Percentiles rank a stretch among this genome's conserved stretches.
Evolutionary conservation across 2,888 invertebrate species (phyloP).

Genomic region (Blastobasis adustella): DNA sequence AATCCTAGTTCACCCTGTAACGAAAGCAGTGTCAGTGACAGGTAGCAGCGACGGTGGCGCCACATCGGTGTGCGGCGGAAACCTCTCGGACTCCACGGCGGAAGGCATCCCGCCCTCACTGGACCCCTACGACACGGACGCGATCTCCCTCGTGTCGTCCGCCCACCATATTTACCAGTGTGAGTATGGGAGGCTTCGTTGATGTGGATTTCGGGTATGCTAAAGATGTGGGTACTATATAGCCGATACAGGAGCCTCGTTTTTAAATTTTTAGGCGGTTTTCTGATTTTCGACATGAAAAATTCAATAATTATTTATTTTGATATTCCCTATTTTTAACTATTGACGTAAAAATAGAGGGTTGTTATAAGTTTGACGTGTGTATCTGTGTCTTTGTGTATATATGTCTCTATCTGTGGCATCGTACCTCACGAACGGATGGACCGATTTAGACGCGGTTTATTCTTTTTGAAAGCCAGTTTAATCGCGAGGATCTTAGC

Average conservation of each 20-base stretch:
- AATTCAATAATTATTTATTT: too few species aligned
- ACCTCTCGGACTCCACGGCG: constrained; percentile 85
- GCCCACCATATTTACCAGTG: constrained; percentile 83
- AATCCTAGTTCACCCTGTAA: too few species aligned
- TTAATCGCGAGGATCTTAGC: too few species aligned
- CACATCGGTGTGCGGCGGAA: constrained; percentile 87
- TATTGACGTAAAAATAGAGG: too few species aligned
- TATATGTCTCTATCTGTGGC: too few species aligned
- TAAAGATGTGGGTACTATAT: background rate
- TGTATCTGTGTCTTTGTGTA: too few species aligned
- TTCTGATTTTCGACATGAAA: too few species aligned
- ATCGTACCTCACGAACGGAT: too few species aligned
- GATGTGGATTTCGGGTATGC: background rate
- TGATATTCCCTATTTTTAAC: too few species aligned
- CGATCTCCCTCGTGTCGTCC: constrained; percentile 81
- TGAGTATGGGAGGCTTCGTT: constrained; percentile 53
- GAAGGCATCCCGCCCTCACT: constrained; percentile 81
- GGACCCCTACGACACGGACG: constrained; percentile 81
- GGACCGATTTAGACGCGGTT: too few species aligned
- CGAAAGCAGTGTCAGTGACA: constrained; percentile 38
- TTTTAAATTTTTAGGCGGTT: background rate
- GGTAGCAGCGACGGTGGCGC: constrained; percentile 88
- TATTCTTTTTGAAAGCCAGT: too few species aligned
- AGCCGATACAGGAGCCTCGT: background rate
- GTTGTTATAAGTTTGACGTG: too few species aligned